Conservation (phyloP, 2,797 vertebrate genomes). For the Enteromius unitaeniatus region DNA sequence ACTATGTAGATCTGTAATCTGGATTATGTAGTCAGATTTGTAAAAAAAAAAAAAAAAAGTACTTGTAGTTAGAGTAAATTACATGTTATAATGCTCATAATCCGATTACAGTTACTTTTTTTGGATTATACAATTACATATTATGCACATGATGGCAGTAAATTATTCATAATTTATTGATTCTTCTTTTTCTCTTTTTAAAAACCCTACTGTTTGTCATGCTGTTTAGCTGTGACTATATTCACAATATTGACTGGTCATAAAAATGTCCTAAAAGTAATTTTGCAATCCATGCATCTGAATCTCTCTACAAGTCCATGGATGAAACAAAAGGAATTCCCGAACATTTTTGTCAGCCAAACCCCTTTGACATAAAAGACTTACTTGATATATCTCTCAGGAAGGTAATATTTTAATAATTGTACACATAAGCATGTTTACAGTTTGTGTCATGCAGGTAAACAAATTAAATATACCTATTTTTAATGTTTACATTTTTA, state of each 20-base stretch:
- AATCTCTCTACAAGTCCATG: neutral
- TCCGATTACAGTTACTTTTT: neutral
- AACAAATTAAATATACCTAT: neutral
- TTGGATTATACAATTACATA: neutral
- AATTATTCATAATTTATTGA: neutral
- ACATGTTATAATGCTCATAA: neutral
- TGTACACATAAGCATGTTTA: neutral
- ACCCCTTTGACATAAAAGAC: neutral
- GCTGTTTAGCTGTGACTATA: neutral
- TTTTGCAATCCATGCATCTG: neutral
- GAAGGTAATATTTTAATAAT: neutral
- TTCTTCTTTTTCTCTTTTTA: neutral
- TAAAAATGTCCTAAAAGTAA: neutral
- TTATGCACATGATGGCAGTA: neutral
- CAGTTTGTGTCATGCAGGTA: neutral
- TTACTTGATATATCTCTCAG: neutral
- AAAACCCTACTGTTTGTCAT: neutral
- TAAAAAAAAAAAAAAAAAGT: neutral
- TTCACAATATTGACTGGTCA: neutral
- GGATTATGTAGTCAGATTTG: neutral
- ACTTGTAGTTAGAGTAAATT: neutral
- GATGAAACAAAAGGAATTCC: neutral
- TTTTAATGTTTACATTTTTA: neutral
- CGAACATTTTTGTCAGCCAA: neutral
- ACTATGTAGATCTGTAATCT: neutral